Base-by-base conservation (phyloP, 1,140 invertebrate genomes). In the Brachionus paranguensis region DNA sequence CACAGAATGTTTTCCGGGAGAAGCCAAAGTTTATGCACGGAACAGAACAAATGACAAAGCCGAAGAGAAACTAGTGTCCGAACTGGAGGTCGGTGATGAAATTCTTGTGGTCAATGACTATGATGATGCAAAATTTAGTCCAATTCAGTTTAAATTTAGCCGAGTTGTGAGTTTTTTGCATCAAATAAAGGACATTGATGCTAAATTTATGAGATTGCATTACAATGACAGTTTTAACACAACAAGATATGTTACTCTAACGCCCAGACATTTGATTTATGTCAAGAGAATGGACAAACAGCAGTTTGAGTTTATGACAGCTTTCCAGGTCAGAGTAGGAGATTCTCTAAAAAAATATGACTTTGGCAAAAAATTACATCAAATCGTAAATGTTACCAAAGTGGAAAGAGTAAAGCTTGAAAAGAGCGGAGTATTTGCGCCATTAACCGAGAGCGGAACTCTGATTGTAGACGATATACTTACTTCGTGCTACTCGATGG, bases 401-500 rank as follows among this genome's bases (percentile, higher is more conserved):
- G 89, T 90, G 24, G 88, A 91, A 14, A 90, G 92, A 10, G 87
- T 91, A 1, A 90, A 91, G 50, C 3, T 84, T 4, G 20, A 55
- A 29, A 74, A 41, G 20, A 89, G 89, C 41, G 97, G 96, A 8
- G 93, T 96, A 1, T 96, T 92, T 87, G 96, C 96, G 1, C 97
- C 97, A 0, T 90, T 99, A 12, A 99, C 97, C 0, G 88, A 88
- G 17, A 91, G 92, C 10, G 97, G 97, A 0, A 97, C 93, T 29
- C 90, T 99, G 11, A 91, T 99, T 29, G 94, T 98, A 1, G 93
- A 99, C 88, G 93, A 93, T 84, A 93, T 97, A 3, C 91, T 96
- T 1, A 94, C 94, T 1, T 98, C 96, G 0, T 99, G 96, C 88
- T 99, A 98, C 90, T 96, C 96, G 0, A 90, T 95, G 10, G 91